These are phyloP conservation scores for Teleopsis dalmanni DNA, from an alignment of 1,140 invertebrate species.

Conservation along the genomic window DNA sequence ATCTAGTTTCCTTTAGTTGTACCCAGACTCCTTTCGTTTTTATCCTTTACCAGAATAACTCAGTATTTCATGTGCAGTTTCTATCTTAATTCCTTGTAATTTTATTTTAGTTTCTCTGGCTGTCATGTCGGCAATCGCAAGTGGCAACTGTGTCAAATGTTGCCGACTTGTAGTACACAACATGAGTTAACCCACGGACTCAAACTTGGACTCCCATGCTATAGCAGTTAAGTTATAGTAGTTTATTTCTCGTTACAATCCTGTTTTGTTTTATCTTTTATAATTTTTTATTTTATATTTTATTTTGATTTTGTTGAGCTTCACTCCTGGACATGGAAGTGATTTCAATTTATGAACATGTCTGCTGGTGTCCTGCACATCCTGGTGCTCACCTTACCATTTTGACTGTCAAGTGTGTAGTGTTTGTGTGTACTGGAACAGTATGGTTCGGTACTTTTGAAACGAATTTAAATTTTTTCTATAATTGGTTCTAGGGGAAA, in stretches of 20 bases:
- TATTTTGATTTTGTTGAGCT: background rate
- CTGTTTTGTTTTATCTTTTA: too few relatives aligned
- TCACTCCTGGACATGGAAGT: conserved; percentile 32
- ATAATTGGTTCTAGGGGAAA: conserved; percentile 46
- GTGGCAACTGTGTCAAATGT: conserved; percentile 44
- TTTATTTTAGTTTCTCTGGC: too few relatives aligned
- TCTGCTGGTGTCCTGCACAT: conserved; percentile 38
- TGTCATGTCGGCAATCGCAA: conserved; percentile 44
- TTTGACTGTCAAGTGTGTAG: background rate
- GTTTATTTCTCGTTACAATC: too few relatives aligned
- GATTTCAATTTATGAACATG: conserved; percentile 45
- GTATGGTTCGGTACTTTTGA: conserved; percentile 1
- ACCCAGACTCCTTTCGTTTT: background rate
- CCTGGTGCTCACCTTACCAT: background rate
- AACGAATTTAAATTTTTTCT: conserved; percentile 44
- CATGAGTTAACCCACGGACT: too few relatives aligned
- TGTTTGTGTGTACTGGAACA: background rate
- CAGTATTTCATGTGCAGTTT: too few relatives aligned
- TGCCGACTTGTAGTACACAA: conserved; percentile 36
- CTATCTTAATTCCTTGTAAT: too few relatives aligned
- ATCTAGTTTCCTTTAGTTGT: too few relatives aligned
- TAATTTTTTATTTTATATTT: conserved; percentile 4
- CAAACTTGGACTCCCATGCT: too few relatives aligned
- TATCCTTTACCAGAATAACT: background rate
- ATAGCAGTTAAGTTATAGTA: too few relatives aligned